Conservation (phyloP, 2,888 invertebrate genomes). For the Holacanthella duospinosa region DNA sequence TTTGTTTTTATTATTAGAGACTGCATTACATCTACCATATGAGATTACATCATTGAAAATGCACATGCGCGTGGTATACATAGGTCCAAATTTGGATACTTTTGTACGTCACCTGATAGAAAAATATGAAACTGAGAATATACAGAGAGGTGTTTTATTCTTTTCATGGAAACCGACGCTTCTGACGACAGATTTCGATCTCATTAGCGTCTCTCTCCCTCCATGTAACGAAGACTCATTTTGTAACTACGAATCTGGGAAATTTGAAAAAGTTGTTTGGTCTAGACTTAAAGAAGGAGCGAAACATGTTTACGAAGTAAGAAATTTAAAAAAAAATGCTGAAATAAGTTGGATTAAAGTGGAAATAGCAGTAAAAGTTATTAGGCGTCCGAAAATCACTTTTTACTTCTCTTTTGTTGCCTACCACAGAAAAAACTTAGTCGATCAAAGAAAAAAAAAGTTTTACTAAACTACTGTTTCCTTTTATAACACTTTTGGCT, state of each 20-base stretch:
- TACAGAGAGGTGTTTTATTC: slow-evolving; percentile 45
- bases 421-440: too few relatives aligned
- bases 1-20: slow-evolving; percentile 38
- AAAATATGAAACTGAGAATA: slow-evolving; percentile 17
- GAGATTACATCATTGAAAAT: slow-evolving; percentile 53
- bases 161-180: slow-evolving; percentile 56
- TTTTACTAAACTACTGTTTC: too few relatives aligned
- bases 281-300: slow-evolving; percentile 48
- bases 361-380: too few relatives aligned
- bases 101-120: slow-evolving; percentile 39
- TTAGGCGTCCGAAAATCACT: too few relatives aligned
- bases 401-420: too few relatives aligned
- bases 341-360: too few relatives aligned
- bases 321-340: background rate
- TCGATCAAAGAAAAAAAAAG: background rate
- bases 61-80: slow-evolving; percentile 57
- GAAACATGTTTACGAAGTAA: slow-evolving; percentile 45
- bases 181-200: slow-evolving; percentile 39
- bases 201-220: slow-evolving; percentile 50
- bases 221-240: slow-evolving; percentile 47
- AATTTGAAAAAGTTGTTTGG: slow-evolving; percentile 59
- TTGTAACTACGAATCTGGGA: slow-evolving; percentile 59
- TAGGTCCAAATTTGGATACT: slow-evolving; percentile 50
- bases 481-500: too few relatives aligned
- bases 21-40: slow-evolving; percentile 49